These are phyloP conservation scores for Oxyteleia sp. DNA, from an alignment of 2,888 invertebrate species.

Conservation along the genomic window DNA sequence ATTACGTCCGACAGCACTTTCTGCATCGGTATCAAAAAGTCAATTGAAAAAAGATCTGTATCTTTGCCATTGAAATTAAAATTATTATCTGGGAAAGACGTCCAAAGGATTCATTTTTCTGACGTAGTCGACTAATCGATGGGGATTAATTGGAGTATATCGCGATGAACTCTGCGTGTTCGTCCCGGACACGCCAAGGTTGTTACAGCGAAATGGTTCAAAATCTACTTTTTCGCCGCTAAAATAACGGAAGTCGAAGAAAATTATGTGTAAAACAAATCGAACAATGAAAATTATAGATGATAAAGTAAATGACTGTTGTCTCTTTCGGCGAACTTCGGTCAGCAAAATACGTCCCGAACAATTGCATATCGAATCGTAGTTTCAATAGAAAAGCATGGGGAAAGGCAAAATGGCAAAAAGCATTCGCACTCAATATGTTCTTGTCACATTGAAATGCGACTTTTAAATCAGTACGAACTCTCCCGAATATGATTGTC, in stretches of 20 bases:
- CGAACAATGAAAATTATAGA: slow-evolving; percentile 30
- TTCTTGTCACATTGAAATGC: too few species aligned
- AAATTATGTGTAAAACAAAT: slow-evolving; percentile 19
- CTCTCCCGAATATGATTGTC: too few species aligned
- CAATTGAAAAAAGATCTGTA: slow-evolving; percentile 53
- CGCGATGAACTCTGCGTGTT: slow-evolving; percentile 24
- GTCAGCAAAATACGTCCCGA: background rate
- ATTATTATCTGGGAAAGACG: slow-evolving; percentile 50
- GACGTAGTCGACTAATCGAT: slow-evolving; percentile 42
- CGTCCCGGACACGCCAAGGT: slow-evolving; percentile 11
- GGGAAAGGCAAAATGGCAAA: background rate
- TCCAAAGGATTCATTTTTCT: slow-evolving; percentile 42
- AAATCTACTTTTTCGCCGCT: slow-evolving; percentile 16
- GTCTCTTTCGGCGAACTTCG: slow-evolving; percentile 22
- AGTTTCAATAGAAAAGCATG: too few species aligned
- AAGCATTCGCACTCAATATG: too few species aligned
- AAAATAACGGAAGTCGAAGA: background rate
- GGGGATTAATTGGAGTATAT: slow-evolving; percentile 36
- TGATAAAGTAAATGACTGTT: slow-evolving; percentile 20
- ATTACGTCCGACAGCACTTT: slow-evolving; percentile 29
- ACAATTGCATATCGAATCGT: too few species aligned
- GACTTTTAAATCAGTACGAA: too few species aligned
- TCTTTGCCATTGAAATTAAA: slow-evolving; percentile 47
- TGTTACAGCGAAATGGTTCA: slow-evolving; percentile 5
- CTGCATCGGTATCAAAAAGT: slow-evolving; percentile 44